These are phyloP conservation scores for Leptodirus hochenwartii DNA, from an alignment of 2,888 invertebrate species.

Conservation along the genomic window DNA sequence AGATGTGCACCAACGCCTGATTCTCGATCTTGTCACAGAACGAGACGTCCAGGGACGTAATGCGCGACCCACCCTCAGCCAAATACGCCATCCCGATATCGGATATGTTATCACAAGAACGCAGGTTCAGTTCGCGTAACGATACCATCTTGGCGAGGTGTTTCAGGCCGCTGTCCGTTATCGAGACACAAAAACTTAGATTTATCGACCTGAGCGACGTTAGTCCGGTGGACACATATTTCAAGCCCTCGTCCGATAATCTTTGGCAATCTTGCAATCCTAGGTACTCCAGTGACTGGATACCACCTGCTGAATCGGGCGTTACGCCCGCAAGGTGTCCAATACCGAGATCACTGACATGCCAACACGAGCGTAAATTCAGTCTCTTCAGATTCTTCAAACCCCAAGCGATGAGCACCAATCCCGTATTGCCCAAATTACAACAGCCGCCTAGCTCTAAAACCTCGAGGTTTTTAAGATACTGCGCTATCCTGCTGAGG, in stretches of 20 bases:
- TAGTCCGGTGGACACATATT: constrained; percentile 68
- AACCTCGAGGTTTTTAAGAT: constrained; percentile 67
- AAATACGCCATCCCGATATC: constrained; percentile 84
- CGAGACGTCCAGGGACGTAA: constrained; percentile 74
- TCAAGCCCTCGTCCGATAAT: constrained; percentile 77
- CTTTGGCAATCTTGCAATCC: constrained; percentile 91
- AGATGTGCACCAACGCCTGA: constrained; percentile 71
- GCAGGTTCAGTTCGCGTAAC: constrained; percentile 69
- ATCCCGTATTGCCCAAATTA: constrained; percentile 75
- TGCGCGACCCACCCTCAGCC: constrained; percentile 71
- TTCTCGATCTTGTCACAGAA: constrained; percentile 94
- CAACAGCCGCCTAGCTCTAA: constrained; percentile 84
- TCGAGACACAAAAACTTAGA: constrained; percentile 83
- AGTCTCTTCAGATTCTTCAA: constrained; percentile 65
- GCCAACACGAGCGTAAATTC: constrained; percentile 84
- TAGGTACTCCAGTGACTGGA: constrained; percentile 62
- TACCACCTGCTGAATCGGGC: constrained; percentile 42
- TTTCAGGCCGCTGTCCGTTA: constrained; percentile 84
- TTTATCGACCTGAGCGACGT: constrained; percentile 70
- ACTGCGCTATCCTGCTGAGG: constrained; percentile 67
- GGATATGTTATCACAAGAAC: constrained; percentile 86
- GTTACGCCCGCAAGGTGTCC: constrained; percentile 67
- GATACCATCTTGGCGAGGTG: constrained; percentile 72
- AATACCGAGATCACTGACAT: constrained; percentile 80
- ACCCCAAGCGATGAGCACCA: constrained; percentile 75